Base-by-base conservation (phyloP, 2,797 vertebrate species). In the Sebastes hubbsi region DNA sequence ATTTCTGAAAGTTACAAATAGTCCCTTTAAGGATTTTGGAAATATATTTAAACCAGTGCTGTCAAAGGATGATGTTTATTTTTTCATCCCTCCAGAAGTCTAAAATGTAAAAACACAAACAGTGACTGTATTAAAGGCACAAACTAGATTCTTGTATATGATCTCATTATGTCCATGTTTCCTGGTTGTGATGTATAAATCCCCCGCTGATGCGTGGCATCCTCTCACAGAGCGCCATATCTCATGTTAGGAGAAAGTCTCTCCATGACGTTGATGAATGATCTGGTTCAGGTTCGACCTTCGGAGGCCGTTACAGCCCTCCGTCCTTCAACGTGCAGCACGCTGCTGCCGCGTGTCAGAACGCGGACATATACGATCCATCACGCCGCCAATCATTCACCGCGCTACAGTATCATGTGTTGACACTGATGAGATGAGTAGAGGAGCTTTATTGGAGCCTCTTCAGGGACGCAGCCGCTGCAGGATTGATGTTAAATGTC, bases 231-330 rank as follows among this genome's bases (percentile, higher is more conserved):
- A 66, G 29, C 10, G 4, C 25, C 49, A n/a, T 66, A 63, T 80
- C 55, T 89, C 77, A 76, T 24, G 2, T 29, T 69, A 72, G 69
- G 72, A 24, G 72, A 80, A 85, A 83, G 78, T 87, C 82, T 55
- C 30, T n/a, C 34, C 6, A 0, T 72, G 79, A 69, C 77, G 46
- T 62, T 62, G 38, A 85, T 82, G 66, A 83, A 87, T 78, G 49
- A 63, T 18, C 52, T 4, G 38, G 3, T 46, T 46, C 42, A 46
- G 13, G 1, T 36, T 59, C 3, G n/a, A 85, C 80, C 74, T 77
- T 42, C 13, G 20, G 18, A 22, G 60, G 38, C 59, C 3, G 5
- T 2, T 30, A 2, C 61, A 1, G 42, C 34, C 38, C n/a, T 1
- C 11, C 20, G 68, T 72, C 76, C 75, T 81, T 84, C 83, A 56